Evolutionary conservation across 2,888 invertebrate species (phyloP).

Genomic region (Cosmorhoe ocellata): DNA sequence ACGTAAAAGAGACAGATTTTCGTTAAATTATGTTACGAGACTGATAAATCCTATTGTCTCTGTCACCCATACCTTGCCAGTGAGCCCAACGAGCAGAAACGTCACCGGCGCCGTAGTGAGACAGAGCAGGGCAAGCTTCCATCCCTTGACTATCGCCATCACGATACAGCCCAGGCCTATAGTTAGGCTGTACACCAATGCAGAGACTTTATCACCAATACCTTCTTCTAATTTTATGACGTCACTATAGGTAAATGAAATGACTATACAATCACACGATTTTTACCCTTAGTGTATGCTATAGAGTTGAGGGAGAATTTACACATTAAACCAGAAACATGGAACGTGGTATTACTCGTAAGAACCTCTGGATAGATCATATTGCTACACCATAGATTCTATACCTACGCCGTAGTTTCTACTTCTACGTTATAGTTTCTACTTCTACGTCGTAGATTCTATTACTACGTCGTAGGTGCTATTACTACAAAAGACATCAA

Average conservation of each 20-base stretch:
- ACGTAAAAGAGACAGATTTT: background rate
- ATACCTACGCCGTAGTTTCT: background rate
- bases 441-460: background rate
- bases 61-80: slow-evolving; percentile 76
- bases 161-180: slow-evolving; percentile 85
- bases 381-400: background rate
- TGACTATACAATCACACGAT: background rate
- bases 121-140: slow-evolving; percentile 90
- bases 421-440: background rate
- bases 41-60: too few species aligned
- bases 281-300: too few species aligned
- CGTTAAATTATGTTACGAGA: too few species aligned
- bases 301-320: too few species aligned
- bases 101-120: slow-evolving; percentile 86
- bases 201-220: slow-evolving; percentile 89
- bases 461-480: background rate
- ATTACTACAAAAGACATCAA: background rate
- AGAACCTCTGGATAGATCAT: too few species aligned
- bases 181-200: slow-evolving; percentile 85
- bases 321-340: too few species aligned
- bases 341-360: too few species aligned
- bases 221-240: slow-evolving; percentile 89
- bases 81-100: slow-evolving; percentile 83
- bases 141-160: slow-evolving; percentile 87
- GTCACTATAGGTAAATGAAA: slow-evolving; percentile 77